phyloP scores from a whole-genome alignment of 1,140 invertebrate genomes.

The Drosophila pruinosa region DNA sequence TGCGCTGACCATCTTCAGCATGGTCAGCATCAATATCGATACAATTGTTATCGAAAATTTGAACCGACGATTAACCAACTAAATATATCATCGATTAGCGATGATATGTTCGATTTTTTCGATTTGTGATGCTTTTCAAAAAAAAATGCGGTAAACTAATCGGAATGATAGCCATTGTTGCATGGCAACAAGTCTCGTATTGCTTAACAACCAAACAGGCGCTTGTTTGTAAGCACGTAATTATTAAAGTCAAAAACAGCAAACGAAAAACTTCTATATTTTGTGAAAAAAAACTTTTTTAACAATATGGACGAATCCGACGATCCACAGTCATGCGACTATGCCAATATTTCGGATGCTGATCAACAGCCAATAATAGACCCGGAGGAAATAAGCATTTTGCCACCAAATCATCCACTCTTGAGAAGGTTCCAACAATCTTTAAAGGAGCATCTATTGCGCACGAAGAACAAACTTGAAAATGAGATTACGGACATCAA shows the following conservation, averaged over 20 bases:
- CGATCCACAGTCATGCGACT: constrained; percentile 52
- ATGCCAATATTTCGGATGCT: constrained; percentile 29
- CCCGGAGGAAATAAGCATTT: constrained; percentile 56
- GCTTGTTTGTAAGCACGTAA: constrained; percentile 9
- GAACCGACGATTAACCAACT: background rate
- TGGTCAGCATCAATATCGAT: background rate
- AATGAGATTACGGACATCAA: constrained; percentile 86
- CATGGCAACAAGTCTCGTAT: background rate
- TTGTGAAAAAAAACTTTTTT: background rate
- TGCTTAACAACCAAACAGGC: constrained; percentile 9
- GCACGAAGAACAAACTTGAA: constrained; percentile 84
- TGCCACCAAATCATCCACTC: constrained; percentile 86
- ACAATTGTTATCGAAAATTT: background rate
- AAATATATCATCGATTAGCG: background rate
- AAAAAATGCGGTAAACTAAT: background rate
- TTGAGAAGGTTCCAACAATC: constrained; percentile 87
- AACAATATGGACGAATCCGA: constrained; percentile 34
- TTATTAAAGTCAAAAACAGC: background rate
- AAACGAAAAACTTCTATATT: constrained; percentile 16
- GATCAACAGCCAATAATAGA: constrained; percentile 16
- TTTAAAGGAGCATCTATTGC: constrained; percentile 85
- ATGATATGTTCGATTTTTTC: background rate
- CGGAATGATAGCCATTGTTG: background rate
- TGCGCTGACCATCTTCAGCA: background rate
- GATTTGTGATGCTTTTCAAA: background rate